Base-by-base conservation (phyloP, 2,113 vertebrate species). In the Castor canadensis region DNA sequence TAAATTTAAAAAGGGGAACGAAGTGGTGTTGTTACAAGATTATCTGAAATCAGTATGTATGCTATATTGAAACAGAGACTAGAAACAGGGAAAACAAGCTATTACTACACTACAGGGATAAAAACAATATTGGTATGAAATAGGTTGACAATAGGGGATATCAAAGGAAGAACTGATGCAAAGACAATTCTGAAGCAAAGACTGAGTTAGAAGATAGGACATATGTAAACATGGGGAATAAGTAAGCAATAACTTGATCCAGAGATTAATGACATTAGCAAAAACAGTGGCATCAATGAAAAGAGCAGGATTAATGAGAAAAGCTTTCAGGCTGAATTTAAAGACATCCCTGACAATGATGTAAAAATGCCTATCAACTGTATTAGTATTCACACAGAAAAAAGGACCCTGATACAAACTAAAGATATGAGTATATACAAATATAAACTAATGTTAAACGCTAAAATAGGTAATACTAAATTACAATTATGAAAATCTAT, bases 401-500 rank as follows among this genome's bases (percentile, higher is more conserved):
- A 91, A 92, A 84, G 30, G 6, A 67, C 58, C 24, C 19, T 54
- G 11, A 2, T 60, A 22, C 40, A 69, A 40, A 54, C 52, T 64
- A 91, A 86, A 79, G 56, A 88, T 64, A 80, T 54, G 30, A 75
- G 32, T 40, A 47, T 32, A 54, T 43, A 30, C 67, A 54, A 60
- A 38, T 19, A 1, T 62, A 71, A 58, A 91, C 7, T 56, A 52
- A 32, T 60, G 5, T 82, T 81, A 90, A 76, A 2, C 43, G 13
- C 90, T 47, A 56, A 92, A 92, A 40, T 73, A 87, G 19, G 90
- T 67, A 85, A 83, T 91, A 91, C 30, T 84, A 47, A 90, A 81
- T 77, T 86, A n/a, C 17, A 96, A 92, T 24, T 72, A 81, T 76
- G 38, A 87, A 95, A 83, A 93, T 66, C 38, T 45, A 58, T 75